Evolutionary conservation across 2,113 vertebrate species (phyloP).

Genomic region (Hepsetus odoe): DNA sequence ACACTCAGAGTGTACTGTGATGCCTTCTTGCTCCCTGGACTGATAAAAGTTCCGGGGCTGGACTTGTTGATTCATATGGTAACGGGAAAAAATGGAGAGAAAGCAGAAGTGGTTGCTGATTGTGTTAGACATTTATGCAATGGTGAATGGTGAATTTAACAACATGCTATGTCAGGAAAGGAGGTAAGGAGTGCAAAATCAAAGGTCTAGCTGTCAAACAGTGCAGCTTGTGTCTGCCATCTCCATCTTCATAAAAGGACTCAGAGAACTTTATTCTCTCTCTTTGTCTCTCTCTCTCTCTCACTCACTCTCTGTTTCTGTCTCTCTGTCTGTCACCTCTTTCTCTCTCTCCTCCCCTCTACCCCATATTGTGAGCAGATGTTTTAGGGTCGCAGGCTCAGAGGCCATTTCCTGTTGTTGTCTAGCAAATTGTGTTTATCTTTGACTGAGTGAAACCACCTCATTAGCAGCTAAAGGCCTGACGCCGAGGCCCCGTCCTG

Average conservation of each 20-base stretch:
- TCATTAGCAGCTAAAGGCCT: constrained; percentile 38
- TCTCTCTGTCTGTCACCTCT: too few relatives aligned
- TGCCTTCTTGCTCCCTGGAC: too few relatives aligned
- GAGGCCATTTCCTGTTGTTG: constrained; percentile 53
- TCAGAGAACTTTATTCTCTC: not conserved
- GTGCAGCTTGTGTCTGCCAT: not conserved
- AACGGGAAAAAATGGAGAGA: too few relatives aligned
- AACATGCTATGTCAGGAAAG: not conserved
- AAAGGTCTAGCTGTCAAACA: not conserved
- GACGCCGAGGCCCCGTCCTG: constrained; percentile 32
- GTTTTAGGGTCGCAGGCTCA: constrained; percentile 37
- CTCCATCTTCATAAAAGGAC: not conserved
- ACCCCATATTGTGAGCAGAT: constrained; percentile 48
- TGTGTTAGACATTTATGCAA: not conserved
- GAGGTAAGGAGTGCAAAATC: constrained; percentile 6
- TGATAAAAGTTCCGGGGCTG: too few relatives aligned
- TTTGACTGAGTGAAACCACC: constrained; percentile 41
- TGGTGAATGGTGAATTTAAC: not conserved
- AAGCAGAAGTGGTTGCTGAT: not conserved
- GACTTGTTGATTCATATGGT: too few relatives aligned
- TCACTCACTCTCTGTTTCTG: too few relatives aligned
- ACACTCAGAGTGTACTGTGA: too few relatives aligned
- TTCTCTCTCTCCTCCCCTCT: not conserved
- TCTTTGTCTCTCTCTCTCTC: not conserved
- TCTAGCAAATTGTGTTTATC: constrained; percentile 53